Percentiles rank a stretch among this genome's conserved stretches.
Conservation (phyloP, 2,888 invertebrate genomes). For the Dynastes grantii region DNA sequence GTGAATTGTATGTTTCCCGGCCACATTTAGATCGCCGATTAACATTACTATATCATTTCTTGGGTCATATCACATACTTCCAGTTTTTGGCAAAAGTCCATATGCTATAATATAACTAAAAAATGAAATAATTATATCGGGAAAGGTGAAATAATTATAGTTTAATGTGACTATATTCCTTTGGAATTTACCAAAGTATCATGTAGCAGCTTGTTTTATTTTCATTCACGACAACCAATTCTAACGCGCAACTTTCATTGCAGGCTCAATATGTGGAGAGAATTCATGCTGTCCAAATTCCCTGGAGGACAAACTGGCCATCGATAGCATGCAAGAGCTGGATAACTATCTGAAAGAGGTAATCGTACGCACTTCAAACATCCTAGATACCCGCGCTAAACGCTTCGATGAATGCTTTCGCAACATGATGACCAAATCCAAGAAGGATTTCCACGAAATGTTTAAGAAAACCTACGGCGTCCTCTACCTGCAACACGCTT, state of each 20-base stretch:
- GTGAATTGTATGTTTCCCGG: no score
- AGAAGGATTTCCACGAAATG: slow-evolving; percentile 94
- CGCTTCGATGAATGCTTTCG: slow-evolving; percentile 94
- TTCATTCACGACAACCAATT: background rate
- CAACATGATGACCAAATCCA: slow-evolving; percentile 86
- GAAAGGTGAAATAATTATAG: no score
- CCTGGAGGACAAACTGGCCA: slow-evolving; percentile 81
- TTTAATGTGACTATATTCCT: no score
- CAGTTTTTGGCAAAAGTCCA: no score
- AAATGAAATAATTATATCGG: no score
- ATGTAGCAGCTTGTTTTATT: no score
- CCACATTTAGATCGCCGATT: no score
- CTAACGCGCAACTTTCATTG: slow-evolving; percentile 66
- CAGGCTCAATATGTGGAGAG: slow-evolving; percentile 73
- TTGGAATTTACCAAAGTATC: no score
- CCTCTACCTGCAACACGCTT: slow-evolving; percentile 94
- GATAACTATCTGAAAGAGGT: slow-evolving; percentile 83
- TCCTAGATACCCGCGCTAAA: slow-evolving; percentile 83
- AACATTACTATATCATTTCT: no score
- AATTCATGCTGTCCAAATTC: slow-evolving; percentile 79
- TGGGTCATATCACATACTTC: no score
- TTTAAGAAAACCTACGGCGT: slow-evolving; percentile 96
- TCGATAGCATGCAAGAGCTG: slow-evolving; percentile 81
- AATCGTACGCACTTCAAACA: slow-evolving; percentile 82
- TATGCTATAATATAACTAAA: no score